Conservation (phyloP, 2,888 invertebrate species). For the Pristionchus entomophagus region DNA sequence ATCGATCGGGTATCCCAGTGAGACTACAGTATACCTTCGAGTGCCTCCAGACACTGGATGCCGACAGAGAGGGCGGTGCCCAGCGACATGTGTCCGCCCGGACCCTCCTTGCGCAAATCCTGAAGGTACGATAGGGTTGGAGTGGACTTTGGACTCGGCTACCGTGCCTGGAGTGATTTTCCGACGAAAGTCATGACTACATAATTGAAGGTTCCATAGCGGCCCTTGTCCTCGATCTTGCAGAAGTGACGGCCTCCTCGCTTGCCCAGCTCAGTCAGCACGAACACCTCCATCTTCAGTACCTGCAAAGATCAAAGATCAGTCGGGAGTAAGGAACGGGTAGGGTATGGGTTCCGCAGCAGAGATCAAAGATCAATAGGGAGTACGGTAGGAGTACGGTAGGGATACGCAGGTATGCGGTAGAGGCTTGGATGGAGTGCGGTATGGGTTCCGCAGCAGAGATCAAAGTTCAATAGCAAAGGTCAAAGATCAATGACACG, state of each 20-base stretch:
- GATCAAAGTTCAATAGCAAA: too few relatives aligned
- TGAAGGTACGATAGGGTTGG: neutral
- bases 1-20: neutral
- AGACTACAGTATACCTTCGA: constrained; percentile 22
- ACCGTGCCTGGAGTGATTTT: constrained; percentile 62
- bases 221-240: constrained; percentile 59
- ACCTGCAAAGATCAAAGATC: constrained; percentile 53
- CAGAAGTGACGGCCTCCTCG: constrained; percentile 50
- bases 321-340: too few relatives aligned
- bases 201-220: constrained; percentile 70
- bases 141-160: neutral
- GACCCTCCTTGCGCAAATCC: constrained; percentile 48
- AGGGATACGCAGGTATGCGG: neutral
- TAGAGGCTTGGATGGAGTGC: too few relatives aligned
- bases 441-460: too few relatives aligned
- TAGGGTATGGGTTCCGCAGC: too few relatives aligned
- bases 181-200: constrained; percentile 74
- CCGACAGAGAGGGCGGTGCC: constrained; percentile 41
- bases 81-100: constrained; percentile 53
- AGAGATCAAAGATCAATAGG: too few relatives aligned
- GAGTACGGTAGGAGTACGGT: neutral
- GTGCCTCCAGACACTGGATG: too few relatives aligned
- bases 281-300: constrained; percentile 74
- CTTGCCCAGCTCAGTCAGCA: constrained; percentile 69
- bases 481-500: too few relatives aligned